A percentile compares a stretch with the other conserved stretches of the same genome.
Conservation (phyloP, 2,797 vertebrate genomes). For the Pseudochirops cupreus region DNA sequence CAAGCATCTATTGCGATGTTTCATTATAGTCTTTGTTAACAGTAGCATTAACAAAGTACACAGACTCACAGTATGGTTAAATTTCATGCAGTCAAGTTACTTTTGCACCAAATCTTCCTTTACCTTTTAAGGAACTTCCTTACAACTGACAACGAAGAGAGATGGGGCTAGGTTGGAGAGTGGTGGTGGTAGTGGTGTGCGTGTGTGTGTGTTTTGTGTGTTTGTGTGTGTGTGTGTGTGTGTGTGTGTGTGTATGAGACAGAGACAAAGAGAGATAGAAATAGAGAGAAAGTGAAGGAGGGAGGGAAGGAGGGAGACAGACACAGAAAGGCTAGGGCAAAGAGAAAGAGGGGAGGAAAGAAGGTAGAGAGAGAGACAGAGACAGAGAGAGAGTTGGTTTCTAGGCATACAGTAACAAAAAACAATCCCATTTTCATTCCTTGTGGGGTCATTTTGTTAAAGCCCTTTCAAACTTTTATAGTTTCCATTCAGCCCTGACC, state of each 20-base stretch:
- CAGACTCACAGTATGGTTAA: constrained; percentile 62
- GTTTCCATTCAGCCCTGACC: constrained; percentile 76
- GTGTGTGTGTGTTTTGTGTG: too few species aligned
- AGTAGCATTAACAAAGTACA: constrained; percentile 72
- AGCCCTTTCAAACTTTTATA: constrained; percentile 75
- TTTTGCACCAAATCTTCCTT: neutral
- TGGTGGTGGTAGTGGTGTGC: neutral
- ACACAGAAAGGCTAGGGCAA: neutral
- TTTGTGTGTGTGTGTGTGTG: neutral
- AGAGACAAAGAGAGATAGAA: constrained; percentile 61
- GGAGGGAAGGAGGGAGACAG: constrained; percentile 51
- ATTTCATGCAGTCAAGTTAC: constrained; percentile 52
- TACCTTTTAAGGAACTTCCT: neutral
- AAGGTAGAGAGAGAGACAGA: constrained; percentile 60
- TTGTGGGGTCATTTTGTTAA: constrained; percentile 62
- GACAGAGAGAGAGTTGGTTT: constrained; percentile 63
- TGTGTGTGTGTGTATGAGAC: too few species aligned
- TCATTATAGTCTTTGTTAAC: constrained; percentile 74
- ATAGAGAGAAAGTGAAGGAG: constrained; percentile 41
- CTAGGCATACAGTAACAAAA: constrained; percentile 68
- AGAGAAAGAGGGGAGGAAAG: constrained; percentile 42
- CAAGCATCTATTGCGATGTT: constrained; percentile 74
- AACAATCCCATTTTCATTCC: constrained; percentile 66
- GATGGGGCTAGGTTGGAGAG: neutral
- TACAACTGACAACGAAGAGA: neutral